These are phyloP conservation scores for Hemitrygon akajei DNA, from an alignment of 2,797 vertebrate species.

Conservation along the genomic window DNA sequence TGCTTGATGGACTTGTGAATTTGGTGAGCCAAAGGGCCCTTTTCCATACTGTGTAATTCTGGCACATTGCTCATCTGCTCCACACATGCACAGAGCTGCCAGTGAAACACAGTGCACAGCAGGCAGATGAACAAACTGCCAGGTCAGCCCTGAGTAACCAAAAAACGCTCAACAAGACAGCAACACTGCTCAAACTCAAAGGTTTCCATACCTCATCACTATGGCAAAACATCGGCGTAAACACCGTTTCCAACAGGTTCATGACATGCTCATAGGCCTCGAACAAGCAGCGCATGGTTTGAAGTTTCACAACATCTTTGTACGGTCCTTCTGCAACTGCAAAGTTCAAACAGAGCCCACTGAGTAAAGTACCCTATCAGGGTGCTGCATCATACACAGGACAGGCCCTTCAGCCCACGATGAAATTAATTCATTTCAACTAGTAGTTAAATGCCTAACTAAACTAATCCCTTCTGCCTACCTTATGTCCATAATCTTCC, in stretches of 20 bases:
- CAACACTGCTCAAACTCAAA: background rate
- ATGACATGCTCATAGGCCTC: conserved; percentile 93
- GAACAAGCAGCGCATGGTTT: conserved; percentile 85
- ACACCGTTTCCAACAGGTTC: conserved; percentile 83
- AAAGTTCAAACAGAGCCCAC: background rate
- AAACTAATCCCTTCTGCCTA: too few species aligned
- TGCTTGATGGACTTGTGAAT: too few species aligned
- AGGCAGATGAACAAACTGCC: background rate
- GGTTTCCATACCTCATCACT: conserved; percentile 77
- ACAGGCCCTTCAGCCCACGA: too few species aligned
- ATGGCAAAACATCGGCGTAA: conserved; percentile 94
- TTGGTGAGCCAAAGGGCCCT: too few species aligned
- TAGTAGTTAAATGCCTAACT: too few species aligned
- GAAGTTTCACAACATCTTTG: conserved; percentile 78
- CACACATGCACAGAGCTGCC: too few species aligned
- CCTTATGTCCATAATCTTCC: too few species aligned
- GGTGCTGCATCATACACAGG: background rate
- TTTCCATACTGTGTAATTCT: too few species aligned
- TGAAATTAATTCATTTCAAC: too few species aligned
- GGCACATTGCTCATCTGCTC: too few species aligned
- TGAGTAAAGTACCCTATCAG: background rate
- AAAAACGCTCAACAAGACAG: too few species aligned
- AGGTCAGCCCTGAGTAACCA: background rate
- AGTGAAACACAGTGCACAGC: too few species aligned
- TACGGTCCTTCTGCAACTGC: conserved; percentile 77